These are phyloP conservation scores for Eutolmus rufibarbis DNA, from an alignment of 2,888 invertebrate species.

Conservation along the genomic window DNA sequence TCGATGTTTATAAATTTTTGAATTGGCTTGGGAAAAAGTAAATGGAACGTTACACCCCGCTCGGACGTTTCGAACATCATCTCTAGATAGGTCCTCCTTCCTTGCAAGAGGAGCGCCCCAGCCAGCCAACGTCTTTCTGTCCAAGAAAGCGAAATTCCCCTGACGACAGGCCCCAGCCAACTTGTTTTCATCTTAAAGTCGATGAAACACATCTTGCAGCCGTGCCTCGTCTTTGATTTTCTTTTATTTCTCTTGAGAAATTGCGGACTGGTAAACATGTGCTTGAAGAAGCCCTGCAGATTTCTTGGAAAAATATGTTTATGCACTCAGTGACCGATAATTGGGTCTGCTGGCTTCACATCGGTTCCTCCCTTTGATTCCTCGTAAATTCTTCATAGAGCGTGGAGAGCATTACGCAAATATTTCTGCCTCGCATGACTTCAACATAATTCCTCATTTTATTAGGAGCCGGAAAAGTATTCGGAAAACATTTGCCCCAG, in stretches of 20 bases:
- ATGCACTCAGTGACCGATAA: constrained; percentile 8
- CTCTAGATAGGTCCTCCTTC: background rate
- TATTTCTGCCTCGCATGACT: background rate
- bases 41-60: background rate
- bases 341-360: background rate
- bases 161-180: background rate
- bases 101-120: background rate
- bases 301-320: background rate
- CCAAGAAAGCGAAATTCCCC: background rate
- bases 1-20: background rate
- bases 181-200: background rate
- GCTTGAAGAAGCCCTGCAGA: background rate
- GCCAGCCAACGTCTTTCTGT: background rate
- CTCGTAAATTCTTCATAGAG: background rate
- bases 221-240: background rate
- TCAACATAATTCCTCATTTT: background rate
- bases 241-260: background rate
- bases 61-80: background rate
- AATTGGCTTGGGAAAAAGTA: constrained; percentile 3
- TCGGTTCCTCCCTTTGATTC: background rate
- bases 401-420: background rate
- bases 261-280: background rate
- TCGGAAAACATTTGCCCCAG: background rate
- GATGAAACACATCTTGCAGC: background rate
- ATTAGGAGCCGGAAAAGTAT: background rate